These are phyloP conservation scores for Phalacrocorax pelagicus DNA, from an alignment of 2,113 vertebrate genomes.

Conservation along the genomic window DNA sequence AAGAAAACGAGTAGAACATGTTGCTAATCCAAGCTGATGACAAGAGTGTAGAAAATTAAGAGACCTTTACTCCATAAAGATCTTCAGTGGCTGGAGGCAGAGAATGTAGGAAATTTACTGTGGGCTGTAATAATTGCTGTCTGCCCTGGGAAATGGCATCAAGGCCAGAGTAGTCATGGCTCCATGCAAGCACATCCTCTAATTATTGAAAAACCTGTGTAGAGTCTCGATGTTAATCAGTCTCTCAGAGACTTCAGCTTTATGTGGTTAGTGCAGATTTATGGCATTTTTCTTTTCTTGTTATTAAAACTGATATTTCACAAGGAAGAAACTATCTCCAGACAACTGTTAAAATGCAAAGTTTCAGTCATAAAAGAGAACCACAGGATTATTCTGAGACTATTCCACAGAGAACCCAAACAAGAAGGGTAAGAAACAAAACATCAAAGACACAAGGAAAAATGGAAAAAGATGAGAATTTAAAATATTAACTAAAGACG, in stretches of 20 bases:
- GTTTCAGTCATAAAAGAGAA: conserved; percentile 91
- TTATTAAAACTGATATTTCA: conserved; percentile 98
- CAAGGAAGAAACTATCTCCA: conserved; percentile 86
- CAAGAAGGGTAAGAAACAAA: conserved; percentile 85
- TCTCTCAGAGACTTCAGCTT: conserved; percentile 92
- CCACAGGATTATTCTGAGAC: conserved; percentile 83
- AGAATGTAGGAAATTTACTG: conserved; percentile 72
- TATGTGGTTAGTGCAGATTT: conserved; percentile 92
- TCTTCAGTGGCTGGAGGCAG: conserved; percentile 77
- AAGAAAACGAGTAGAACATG: conserved; percentile 19
- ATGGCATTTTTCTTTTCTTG: conserved; percentile 86
- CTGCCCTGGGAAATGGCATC: conserved; percentile 88
- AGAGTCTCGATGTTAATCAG: conserved; percentile 94
- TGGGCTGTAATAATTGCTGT: conserved; percentile 85
- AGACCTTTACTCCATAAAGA: conserved; percentile 82
- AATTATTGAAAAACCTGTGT: conserved; percentile 88
- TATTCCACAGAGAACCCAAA: conserved; percentile 81
- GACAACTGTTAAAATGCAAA: conserved; percentile 96
- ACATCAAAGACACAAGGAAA: conserved; percentile 84
- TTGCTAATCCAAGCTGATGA: conserved; percentile 70
- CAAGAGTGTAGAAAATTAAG: conserved; percentile 85
- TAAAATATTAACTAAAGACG: conserved; percentile 86
- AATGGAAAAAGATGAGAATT: conserved; percentile 72
- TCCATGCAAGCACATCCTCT: conserved; percentile 83
- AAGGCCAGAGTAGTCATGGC: conserved; percentile 80